Conservation (phyloP, 2,888 invertebrate species). For the Abrostola triplasia region DNA sequence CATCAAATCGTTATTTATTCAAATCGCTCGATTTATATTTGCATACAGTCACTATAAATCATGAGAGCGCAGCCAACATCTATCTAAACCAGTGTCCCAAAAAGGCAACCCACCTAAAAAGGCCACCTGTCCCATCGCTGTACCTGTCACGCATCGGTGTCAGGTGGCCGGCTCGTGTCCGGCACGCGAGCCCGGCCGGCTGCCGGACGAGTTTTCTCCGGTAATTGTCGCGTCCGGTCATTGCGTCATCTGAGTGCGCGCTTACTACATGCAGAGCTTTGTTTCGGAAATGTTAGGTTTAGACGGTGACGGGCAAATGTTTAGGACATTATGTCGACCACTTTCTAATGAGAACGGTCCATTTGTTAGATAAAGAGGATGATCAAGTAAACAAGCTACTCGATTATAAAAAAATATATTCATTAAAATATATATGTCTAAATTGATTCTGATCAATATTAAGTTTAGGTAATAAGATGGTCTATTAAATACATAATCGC, state of each 20-base stretch:
- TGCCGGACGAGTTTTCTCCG: conserved; percentile 59
- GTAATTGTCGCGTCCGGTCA: conserved; percentile 55
- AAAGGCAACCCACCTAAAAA: conserved; percentile 21
- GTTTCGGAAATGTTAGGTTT: conserved; percentile 40
- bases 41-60: conserved; percentile 7
- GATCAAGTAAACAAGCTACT: neutral
- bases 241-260: conserved; percentile 41
- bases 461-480: conserved; percentile 7
- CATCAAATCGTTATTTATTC: too few relatives aligned
- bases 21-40: conserved; percentile 3
- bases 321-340: conserved; percentile 12
- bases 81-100: conserved; percentile 21
- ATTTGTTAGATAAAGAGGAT: neutral
- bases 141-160: conserved; percentile 35
- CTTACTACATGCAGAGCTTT: conserved; percentile 27
- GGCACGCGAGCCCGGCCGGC: conserved; percentile 36
- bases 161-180: conserved; percentile 36
- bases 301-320: conserved; percentile 5
- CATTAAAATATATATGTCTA: neutral
- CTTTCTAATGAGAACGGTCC: conserved; percentile 6
- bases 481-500: conserved; percentile 25
- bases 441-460: conserved; percentile 1
- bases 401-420: neutral
- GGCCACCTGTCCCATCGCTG: conserved; percentile 24
- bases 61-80: conserved; percentile 7